A percentile compares a stretch with the other conserved stretches of the same genome.
Evolutionary conservation across 2,113 vertebrate species (phyloP).

Genomic region (Sarotherodon lohbergeri): DNA sequence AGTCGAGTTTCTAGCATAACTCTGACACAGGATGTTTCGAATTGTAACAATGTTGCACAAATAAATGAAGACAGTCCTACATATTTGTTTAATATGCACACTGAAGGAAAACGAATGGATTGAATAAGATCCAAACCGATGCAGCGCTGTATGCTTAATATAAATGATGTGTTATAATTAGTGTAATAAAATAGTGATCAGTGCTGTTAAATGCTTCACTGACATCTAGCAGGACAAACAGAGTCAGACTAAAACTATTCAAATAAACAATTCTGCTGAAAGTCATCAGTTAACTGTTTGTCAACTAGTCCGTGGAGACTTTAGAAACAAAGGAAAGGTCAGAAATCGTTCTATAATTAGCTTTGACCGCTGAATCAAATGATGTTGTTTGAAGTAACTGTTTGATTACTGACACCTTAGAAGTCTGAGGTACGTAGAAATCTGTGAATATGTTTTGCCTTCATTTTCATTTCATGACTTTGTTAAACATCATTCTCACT

Average conservation of each 20-base stretch:
- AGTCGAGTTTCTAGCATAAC: neutral
- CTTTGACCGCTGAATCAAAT: neutral
- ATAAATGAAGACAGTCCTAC: neutral
- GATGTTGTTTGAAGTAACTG: neutral
- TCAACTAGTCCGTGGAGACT: neutral
- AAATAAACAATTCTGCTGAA: neutral
- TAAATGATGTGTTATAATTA: neutral
- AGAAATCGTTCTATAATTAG: neutral
- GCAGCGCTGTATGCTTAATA: too few species aligned
- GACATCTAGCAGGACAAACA: neutral
- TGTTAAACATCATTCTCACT: neutral
- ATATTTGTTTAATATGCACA: neutral
- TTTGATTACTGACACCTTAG: neutral
- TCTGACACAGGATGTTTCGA: neutral
- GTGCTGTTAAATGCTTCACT: neutral
- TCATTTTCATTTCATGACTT: neutral
- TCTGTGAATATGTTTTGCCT: neutral
- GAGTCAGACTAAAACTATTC: neutral
- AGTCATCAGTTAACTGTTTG: neutral
- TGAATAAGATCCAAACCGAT: neutral
- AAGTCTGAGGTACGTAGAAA: neutral
- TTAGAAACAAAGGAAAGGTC: neutral
- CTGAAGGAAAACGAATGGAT: neutral
- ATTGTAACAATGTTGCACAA: neutral
- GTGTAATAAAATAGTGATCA: neutral